Conservation (phyloP, 2,113 vertebrate genomes). For the Geothlypis trichas region DNA sequence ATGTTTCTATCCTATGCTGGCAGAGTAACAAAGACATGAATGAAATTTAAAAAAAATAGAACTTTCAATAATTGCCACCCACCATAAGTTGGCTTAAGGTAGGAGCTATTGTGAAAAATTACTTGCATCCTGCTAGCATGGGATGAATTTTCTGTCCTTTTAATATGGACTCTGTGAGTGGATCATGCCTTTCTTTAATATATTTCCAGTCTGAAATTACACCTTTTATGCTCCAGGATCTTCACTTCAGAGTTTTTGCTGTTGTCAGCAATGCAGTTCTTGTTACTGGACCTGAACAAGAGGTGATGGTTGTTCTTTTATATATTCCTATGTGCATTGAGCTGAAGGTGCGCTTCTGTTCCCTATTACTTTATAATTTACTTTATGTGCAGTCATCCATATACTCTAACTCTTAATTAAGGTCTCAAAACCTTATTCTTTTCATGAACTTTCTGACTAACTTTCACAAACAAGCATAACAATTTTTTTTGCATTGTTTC, state of each 20-base stretch:
- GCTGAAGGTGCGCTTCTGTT: background rate
- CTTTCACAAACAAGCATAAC: background rate
- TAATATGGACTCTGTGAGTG: background rate
- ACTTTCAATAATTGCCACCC: background rate
- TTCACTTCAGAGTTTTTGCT: background rate
- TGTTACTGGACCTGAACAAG: background rate
- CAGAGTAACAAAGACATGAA: background rate
- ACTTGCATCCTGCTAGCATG: background rate
- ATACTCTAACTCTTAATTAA: background rate
- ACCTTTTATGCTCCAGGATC: background rate
- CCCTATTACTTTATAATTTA: background rate
- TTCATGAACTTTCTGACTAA: background rate
- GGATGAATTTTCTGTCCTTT: background rate
- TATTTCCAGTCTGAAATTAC: background rate
- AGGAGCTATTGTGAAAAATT: background rate
- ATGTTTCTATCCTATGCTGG: background rate
- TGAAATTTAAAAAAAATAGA: background rate
- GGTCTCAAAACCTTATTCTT: background rate
- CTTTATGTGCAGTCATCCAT: background rate
- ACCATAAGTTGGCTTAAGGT: background rate
- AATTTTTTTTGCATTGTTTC: background rate
- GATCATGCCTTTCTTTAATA: background rate
- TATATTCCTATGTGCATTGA: background rate
- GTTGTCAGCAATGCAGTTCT: background rate
- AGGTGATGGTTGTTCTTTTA: background rate